These are phyloP conservation scores for Trachelus troglodyta DNA, from an alignment of 2,888 invertebrate genomes.

Conservation along the genomic window DNA sequence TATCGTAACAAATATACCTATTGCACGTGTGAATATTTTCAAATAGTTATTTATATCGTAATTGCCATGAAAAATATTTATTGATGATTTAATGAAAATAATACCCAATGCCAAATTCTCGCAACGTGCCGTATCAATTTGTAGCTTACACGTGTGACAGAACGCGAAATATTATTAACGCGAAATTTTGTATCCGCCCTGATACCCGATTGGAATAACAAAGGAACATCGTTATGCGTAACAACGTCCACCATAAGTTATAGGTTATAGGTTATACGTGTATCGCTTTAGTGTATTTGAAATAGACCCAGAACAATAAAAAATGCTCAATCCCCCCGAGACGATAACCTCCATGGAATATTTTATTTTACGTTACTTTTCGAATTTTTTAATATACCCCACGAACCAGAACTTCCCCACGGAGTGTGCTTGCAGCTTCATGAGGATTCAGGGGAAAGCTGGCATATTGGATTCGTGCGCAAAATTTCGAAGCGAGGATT, in stretches of 20 bases:
- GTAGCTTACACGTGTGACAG: not conserved
- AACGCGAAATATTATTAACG: not conserved
- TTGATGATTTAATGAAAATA: not conserved
- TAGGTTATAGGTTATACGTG: not conserved
- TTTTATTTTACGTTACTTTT: not conserved
- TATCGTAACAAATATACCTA: too few species aligned
- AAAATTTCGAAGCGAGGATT: slow-evolving; percentile 33
- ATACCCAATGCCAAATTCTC: not conserved
- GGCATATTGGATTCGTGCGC: slow-evolving; percentile 40
- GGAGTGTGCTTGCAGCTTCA: not conserved
- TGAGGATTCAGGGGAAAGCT: slow-evolving; percentile 5
- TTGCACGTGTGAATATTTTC: too few species aligned
- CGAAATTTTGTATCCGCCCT: not conserved
- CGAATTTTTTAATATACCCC: not conserved
- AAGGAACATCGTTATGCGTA: not conserved
- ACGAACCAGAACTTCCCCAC: not conserved
- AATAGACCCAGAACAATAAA: not conserved
- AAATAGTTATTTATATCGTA: not conserved
- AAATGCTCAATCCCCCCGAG: not conserved
- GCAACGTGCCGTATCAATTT: not conserved
- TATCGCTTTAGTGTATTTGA: not conserved
- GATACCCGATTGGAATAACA: not conserved
- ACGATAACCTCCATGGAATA: not conserved
- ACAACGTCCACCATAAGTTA: not conserved
- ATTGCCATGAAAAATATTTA: not conserved